These are phyloP conservation scores for Darevskia mixta DNA, from an alignment of 2,797 vertebrate species.

Conservation along the genomic window DNA sequence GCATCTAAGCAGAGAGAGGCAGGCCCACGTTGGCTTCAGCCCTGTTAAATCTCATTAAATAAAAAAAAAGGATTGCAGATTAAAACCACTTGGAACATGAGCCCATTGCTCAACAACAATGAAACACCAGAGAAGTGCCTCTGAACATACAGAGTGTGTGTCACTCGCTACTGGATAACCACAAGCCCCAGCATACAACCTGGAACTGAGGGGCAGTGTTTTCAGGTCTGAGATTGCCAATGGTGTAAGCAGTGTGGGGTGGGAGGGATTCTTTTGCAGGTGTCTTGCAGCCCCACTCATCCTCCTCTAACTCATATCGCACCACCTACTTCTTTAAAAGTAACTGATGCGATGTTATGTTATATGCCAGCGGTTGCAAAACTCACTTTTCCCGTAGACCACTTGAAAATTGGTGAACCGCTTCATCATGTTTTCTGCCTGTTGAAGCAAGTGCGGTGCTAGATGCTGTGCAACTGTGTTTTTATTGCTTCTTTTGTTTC, in stretches of 20 bases:
- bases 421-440: too few relatives aligned
- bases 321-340: not conserved
- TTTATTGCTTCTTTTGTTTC: too few relatives aligned
- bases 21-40: not conserved
- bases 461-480: too few relatives aligned
- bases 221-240: not conserved
- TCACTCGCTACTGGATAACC: not conserved
- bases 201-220: not conserved
- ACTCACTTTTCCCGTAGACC: too few relatives aligned
- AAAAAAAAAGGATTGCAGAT: not conserved
- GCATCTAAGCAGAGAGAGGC: not conserved
- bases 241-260: not conserved
- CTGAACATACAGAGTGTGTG: not conserved
- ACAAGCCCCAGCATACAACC: not conserved
- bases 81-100: not conserved
- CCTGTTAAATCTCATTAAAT: not conserved
- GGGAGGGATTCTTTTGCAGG: not conserved
- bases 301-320: not conserved
- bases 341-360: not conserved
- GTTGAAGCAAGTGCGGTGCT: too few relatives aligned
- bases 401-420: too few relatives aligned
- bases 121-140: not conserved
- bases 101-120: not conserved
- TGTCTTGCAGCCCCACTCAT: not conserved
- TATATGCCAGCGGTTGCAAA: too few relatives aligned